Base-by-base conservation (phyloP, 2,797 vertebrate genomes). In the Alexandromys oeconomus region DNA sequence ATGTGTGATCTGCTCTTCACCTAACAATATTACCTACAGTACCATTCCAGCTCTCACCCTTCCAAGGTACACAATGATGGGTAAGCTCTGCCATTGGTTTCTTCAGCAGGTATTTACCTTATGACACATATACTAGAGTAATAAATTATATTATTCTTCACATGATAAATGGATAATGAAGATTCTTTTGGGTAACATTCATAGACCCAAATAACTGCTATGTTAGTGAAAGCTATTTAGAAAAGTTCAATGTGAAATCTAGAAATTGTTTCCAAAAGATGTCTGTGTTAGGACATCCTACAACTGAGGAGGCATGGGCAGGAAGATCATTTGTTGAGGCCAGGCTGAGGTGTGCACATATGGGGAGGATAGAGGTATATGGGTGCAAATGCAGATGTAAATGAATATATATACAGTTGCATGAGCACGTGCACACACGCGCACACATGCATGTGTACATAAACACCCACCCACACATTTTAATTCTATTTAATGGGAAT, bases 161-260 rank as follows among this genome's bases (percentile, higher is more conserved):
- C 11, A 48, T 17, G 12, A 67, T 54, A 67, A 82, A 59, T 40
- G 29, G 6, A 5, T 86, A 84, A 92, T 88, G 67, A 34, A 85
- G 5, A n/a, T 6, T 81, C 29, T 61, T 87, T 73, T 48, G 34
- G 14, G 74, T 77, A 76, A 80, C 10, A 73, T 89, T 84, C 61
- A 71, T n/a, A 2, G 91, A 23, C 25, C 9, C 40, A 15, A 91
- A 57, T 84, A 93, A 34, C n/a, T 93, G 57, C n/a, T 71, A 88
- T 37, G 7, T 59, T 82, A 90, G 81, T 93, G 46, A 88, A 89
- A 96, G 51, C 61, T 94, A 48, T 73, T 27, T 69, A 51, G 17
- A 94, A 92, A 91, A 59, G 71, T 51, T 82, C 57, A 61, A 15
- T 88, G 54, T 73, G 43, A 96, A 95, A 92, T 93, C 14, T 71